Evolutionary conservation across 1,140 invertebrate genomes (phyloP).

Genomic region (Heliconius congener): DNA sequence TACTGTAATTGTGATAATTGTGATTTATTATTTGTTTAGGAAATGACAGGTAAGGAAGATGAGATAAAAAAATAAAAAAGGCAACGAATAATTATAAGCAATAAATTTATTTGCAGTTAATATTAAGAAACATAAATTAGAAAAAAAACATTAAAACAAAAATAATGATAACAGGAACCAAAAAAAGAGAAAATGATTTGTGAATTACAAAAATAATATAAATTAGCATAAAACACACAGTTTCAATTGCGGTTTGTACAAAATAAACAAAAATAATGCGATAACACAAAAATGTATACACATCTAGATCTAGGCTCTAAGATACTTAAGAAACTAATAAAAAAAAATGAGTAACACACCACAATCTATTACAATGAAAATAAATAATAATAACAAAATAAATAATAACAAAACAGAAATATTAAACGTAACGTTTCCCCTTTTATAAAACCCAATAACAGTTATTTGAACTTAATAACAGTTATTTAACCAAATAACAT

Average conservation of each 20-base stretch:
- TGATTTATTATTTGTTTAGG: not conserved
- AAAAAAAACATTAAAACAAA: slow-evolving; percentile 52
- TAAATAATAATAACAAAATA: slow-evolving; percentile 72
- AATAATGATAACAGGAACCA: slow-evolving; percentile 79
- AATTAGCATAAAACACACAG: slow-evolving; percentile 51
- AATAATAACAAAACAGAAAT: slow-evolving; percentile 72
- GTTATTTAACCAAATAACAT: not conserved
- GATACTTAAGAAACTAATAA: slow-evolving; percentile 41
- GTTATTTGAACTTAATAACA: not conserved
- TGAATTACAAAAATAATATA: slow-evolving; percentile 59
- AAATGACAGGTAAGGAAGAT: not conserved
- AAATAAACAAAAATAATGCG: slow-evolving; percentile 61
- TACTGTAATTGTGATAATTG: no score
- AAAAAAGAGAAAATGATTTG: slow-evolving; percentile 49
- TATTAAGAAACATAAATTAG: slow-evolving; percentile 72
- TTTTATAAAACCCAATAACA: slow-evolving; percentile 36
- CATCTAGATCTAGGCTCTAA: slow-evolving; percentile 55
- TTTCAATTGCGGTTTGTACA: slow-evolving; percentile 47
- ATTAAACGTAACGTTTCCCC: slow-evolving; percentile 81
- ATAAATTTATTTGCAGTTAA: slow-evolving; percentile 80
- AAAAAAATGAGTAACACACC: slow-evolving; percentile 67
- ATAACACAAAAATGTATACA: slow-evolving; percentile 57
- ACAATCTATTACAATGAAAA: slow-evolving; percentile 56
- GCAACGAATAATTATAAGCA: slow-evolving; percentile 72
- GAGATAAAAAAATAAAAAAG: slow-evolving; percentile 42